Base-by-base conservation (phyloP, 2,888 invertebrate species). In the Drosophila siamana region DNA sequence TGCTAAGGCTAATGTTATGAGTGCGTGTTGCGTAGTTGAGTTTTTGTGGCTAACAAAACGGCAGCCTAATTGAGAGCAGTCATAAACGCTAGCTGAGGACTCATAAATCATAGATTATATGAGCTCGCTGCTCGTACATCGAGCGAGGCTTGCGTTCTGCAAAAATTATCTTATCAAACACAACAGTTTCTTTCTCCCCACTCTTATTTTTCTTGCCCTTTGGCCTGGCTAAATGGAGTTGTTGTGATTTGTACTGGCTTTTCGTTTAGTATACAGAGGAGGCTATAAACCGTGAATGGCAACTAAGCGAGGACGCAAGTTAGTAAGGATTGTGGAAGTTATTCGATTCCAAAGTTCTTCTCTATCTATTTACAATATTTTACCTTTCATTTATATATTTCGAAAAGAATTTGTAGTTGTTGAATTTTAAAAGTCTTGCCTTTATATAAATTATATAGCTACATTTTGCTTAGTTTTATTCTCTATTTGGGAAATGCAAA, bases 71-170 rank as follows among this genome's bases (percentile, higher is more conserved):
- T 83, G 83, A 84, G 84, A 72, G 66, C 69, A 66, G 84, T 67
- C 83, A 88, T 86, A 83, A 83, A 88, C 71, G 67, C 43, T 22
- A 19, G n/a, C 33, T 16, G 54, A 51, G 26, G 26, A 36, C 55
- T 40, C 82, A 88, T 82, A 82, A 88, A 88, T 88, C 82, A 82
- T 88, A 86, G 87, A 76, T 82, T 80, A 80, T 59, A 80, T 48
- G 60, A 43, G 71, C 76, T 63, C 75, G 60, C 56, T 7, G 16
- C 22, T 61, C 19, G 41, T 30, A 26, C 55, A 36, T 50, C 44
- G 26, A 13, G 40, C 40, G 9, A 22, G 50, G 50, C 46, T 38
- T 22, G n/a, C 51, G 16, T 56, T 52, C 51, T 24, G 41, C 61
- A 13, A 52, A 62, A 62, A 73, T 67, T 78, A 73, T 74, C 78